Evolutionary conservation across 1,140 invertebrate genomes (phyloP), one percentile per base, ranked within the genome.

Genomic region (Drosophila seguyi): DNA sequence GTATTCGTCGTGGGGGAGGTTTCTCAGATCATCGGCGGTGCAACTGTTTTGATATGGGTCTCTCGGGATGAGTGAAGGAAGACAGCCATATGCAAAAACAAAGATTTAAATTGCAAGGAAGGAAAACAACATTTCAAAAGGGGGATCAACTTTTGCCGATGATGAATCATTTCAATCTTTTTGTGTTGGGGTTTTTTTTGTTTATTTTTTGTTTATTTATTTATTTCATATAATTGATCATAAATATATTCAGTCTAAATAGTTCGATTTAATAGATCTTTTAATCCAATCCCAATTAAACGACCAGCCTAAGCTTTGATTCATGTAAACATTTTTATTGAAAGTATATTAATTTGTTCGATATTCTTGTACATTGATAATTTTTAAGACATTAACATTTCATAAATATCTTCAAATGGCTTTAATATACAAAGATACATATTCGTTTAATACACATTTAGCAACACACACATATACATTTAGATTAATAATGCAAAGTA

Each of bases 401-500:
- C 60, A 62, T 77, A 85, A 73, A 86, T 85, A 81, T 85, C 50
- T 71, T 77, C 50, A 67, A 65, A 55, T 73, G 61, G 55, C 44
- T 55, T 45, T 82, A 83, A 62, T 60, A 58, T 69, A 74, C 60
- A 69, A 66, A 68, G 56, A 67, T 50, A 68, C 61, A 79, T 57
- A 52, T 67, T 76, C 41, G 45, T 84, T 79, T 76, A 67, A 76
- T 79, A 87, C 84, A 88, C 84, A 88, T 88, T 80, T 87, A 88
- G 83, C 80, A 87, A 87, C 83, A 88, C 77, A 78, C 75, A 90
- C 80, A 87, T 78, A 73, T 79, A 83, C 75, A 86, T 72, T 72
- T 72, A 73, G 55, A 73, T 57, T 52, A 44, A 72, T 68, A 75
- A 60, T 48, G 63, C 41, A 81, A 81, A 71, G 25, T 71, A 76